These are phyloP conservation scores for Lithobius niger DNA, from an alignment of 1,140 invertebrate species.

Conservation along the genomic window DNA sequence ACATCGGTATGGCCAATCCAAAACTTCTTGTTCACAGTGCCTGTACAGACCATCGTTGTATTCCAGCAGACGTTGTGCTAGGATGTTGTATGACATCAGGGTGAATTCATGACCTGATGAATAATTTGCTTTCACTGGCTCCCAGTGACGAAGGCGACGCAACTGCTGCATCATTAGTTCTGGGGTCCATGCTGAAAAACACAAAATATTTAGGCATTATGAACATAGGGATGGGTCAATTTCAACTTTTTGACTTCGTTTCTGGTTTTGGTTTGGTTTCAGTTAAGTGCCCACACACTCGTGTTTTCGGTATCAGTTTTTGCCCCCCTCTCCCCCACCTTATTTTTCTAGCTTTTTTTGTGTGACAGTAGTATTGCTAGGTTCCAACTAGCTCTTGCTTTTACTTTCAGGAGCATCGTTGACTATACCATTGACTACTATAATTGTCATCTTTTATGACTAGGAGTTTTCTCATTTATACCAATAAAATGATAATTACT, in stretches of 20 bases:
- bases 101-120: constrained; percentile 19
- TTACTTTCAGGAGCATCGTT: no score
- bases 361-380: no score
- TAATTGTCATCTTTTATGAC: no score
- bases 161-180: neutral
- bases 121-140: neutral
- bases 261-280: neutral
- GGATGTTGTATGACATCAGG: constrained; percentile 69
- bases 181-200: neutral
- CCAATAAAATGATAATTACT: no score
- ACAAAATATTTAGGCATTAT: neutral
- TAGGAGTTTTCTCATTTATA: no score
- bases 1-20: constrained; percentile 57
- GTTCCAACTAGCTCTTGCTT: no score
- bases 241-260: neutral
- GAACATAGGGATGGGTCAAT: neutral
- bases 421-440: no score
- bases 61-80: constrained; percentile 67
- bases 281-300: neutral
- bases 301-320: no score
- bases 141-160: neutral
- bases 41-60: constrained; percentile 59
- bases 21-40: constrained; percentile 38
- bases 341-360: no score
- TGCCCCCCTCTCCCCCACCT: no score